Evolutionary conservation across 2,113 vertebrate genomes (phyloP), one percentile per base, ranked within the genome.

Genomic region (Falco punctatus): DNA sequence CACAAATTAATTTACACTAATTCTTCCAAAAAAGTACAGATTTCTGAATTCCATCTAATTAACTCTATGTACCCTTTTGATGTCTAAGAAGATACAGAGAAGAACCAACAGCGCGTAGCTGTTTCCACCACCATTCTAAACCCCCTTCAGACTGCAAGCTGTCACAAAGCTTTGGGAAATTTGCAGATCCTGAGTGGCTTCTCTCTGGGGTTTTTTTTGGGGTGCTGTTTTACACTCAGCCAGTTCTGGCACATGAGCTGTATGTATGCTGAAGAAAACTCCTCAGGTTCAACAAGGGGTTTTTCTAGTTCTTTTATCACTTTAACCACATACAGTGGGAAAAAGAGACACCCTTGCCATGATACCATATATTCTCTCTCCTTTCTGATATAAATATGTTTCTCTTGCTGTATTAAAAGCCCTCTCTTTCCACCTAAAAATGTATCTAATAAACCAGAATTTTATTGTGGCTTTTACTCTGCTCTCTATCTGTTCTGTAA

Each of bases 271-370:
- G 67, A 62, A 67, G 44, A 83, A 72, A 66, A 54, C 11, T 86
- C 21, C 30, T 54, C 33, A 27, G 18, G 30, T 46, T 57, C 35
- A 40, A 24, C 0, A 2, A 33, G 30, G 16, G 6, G 5, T 12
- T 73, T 38, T 77, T 57, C 61, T 57, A 51, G 9, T 35, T 24
- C 24, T 72, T 91, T 80, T 74, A 28, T 18, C 27, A 48, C n/a
- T 84, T 88, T 54, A 52, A 58, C 6, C 13, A 64, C 19, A 54
- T 22, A 22, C 1, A 59, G n/a, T 49, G n/a, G 30, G 33, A 59
- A 70, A 52, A 42, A 35, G 52, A 61, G 24, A 61, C 70, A 67
- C 23, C 8, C 73, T 79, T 58, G 32, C 23, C 15, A 12, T 46
- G 9, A 19, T n/a, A 55, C 11, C 14, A 38, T 19, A 40, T 51